Base-by-base conservation (phyloP, 2,113 vertebrate species). In the Numenius arquata region DNA sequence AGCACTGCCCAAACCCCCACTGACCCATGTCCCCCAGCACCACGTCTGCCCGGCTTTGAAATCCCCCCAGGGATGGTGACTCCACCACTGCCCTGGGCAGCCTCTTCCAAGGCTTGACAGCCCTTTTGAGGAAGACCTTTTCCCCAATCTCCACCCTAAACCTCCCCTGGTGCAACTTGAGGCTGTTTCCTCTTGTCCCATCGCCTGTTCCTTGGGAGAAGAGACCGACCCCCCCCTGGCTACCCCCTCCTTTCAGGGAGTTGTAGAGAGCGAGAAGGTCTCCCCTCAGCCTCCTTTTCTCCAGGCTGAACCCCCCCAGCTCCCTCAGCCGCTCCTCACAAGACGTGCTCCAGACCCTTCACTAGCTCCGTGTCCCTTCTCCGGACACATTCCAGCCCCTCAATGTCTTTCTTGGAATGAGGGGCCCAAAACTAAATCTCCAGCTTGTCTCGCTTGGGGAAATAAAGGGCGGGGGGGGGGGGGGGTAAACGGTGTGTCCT, bases 401-500 rank as follows among this genome's bases (percentile, higher is more conserved):
- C 15, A 7, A 12, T 38, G n/a, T 16, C n/a, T 36, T 17, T 61
- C 15, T 11, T 62, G 15, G 15, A 11, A 10, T 26, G 59, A 62
- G 59, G 15, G 36, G 25, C 59, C 59, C 59, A 62, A 27, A 62
- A 25, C 59, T 27, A 16, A 26, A 18, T 10, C 32, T 45, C 55
- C 74, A 26, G 62, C 56, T 56, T 7, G 15, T 56, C 10, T 47
- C 4, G 0, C 15, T 4, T 11, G 11, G 47, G 52, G 16, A 63
- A 41, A 34, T 14, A 36, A 47, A 22, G 25, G n/a, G n/a, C n/a
- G n/a, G n/a, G n/a, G n/a, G n/a, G n/a, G n/a, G n/a, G n/a, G n/a
- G n/a, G 45, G 52, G 25, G 3, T 34, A 79, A 17, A 8, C 0
- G 8, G 5, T 1, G 5, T 30, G 19, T 20, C 32, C 18, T 29